Base-by-base conservation (phyloP, 2,797 vertebrate species). In the Halcyon smyrnensis region DNA sequence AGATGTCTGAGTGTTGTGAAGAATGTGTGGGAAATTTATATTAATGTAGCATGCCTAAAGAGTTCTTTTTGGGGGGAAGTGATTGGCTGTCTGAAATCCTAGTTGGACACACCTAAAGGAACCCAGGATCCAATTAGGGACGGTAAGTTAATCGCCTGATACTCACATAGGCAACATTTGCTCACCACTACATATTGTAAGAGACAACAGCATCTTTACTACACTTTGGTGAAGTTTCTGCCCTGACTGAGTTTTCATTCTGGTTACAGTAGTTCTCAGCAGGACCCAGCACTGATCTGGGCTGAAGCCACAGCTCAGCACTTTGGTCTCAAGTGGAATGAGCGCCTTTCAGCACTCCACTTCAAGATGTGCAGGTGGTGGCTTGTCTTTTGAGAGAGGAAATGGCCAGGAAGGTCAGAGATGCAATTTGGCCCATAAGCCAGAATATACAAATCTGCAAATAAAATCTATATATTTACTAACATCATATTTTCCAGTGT, bases 361-460 rank as follows among this genome's bases (percentile, higher is more conserved):
- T 27, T 25, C 0, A 0, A 86, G 54, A 73, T 0, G 0, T 11
- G 9, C 25, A 68, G 54, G 7, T 60, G 24, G 16, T 53, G 75
- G 67, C 51, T 43, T 84, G 62, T 73, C 77, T 76, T 83, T 59
- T 76, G 53, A 86, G 54, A 91, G 11, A 90, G 13, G 13, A 79
- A 45, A 19, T 4, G 34, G 43, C 51, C 74, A 90, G 51, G 32
- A 73, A 94, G 32, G 51, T 69, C 53, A 64, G 64, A 67, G 59
- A 37, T 48, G 45, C 36, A 70, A 67, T 65, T 80, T 92, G 43
- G 30, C 21, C 60, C 71, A 28, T 46, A 76, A 85, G 23, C 15
- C 64, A 81, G n/a, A 76, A 84, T 36, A n/a, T 7, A 65, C 32
- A 89, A 89, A 80, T 39, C 79, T 74, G 53, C n/a, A 80, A 80